Evolutionary conservation across 2,797 vertebrate genomes (phyloP).

Genomic region (Chromobotia macracanthus): DNA sequence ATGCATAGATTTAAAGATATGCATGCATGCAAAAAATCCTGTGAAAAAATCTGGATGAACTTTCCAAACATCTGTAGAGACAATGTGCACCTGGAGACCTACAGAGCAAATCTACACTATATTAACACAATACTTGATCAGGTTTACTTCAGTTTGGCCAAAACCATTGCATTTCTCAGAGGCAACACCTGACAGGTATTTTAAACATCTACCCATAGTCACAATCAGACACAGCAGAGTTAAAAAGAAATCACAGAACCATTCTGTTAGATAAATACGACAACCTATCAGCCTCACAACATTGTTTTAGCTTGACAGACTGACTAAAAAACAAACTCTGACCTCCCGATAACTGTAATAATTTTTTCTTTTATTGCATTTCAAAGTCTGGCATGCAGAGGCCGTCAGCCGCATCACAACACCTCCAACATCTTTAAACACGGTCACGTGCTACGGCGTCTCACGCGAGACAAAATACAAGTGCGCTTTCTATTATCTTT

Average conservation of each 20-base stretch:
- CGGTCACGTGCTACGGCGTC: conserved; percentile 41
- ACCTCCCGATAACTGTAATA: conserved; percentile 80
- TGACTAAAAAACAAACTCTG: conserved; percentile 52
- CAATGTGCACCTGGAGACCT: no score
- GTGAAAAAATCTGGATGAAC: no score
- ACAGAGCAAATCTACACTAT: no score
- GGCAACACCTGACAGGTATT: neutral
- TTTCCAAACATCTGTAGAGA: no score
- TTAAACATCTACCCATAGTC: neutral
- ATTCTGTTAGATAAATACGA: neutral
- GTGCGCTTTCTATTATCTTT: neutral
- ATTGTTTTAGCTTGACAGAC: neutral
- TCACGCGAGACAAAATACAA: conserved; percentile 17
- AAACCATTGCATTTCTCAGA: neutral
- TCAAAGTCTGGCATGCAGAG: neutral
- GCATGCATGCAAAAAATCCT: no score
- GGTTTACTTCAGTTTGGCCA: no score
- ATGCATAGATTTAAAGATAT: no score
- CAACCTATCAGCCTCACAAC: neutral
- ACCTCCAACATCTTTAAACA: neutral
- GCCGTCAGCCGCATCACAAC: neutral
- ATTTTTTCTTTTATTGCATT: conserved; percentile 65
- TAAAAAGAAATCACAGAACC: conserved; percentile 14
- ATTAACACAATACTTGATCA: no score
- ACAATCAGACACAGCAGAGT: neutral